A percentile compares a stretch with the other conserved stretches of the same genome.
These are phyloP conservation scores for Synergus japonicus DNA, from an alignment of 2,888 invertebrate species.

Conservation along the genomic window DNA sequence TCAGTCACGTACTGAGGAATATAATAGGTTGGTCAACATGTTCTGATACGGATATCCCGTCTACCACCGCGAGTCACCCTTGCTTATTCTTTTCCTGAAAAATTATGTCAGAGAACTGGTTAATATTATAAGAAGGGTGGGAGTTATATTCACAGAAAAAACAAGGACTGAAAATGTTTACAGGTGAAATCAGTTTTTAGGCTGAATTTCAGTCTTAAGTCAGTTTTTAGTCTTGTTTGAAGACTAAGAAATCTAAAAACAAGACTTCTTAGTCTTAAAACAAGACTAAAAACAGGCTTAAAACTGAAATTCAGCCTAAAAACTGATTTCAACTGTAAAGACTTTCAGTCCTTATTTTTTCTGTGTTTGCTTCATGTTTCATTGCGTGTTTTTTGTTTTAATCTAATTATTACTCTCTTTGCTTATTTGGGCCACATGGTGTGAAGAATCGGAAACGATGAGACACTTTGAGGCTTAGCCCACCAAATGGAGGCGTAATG, in stretches of 20 bases:
- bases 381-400: not conserved
- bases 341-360: no score
- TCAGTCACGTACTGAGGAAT: conserved; percentile 19
- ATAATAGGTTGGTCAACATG: conserved; percentile 29
- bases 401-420: not conserved
- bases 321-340: no score
- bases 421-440: not conserved
- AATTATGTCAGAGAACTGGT: no score
- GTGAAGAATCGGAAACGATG: conserved; percentile 11
- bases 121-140: not conserved
- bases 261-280: no score
- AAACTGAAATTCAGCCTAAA: no score
- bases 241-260: no score
- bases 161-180: no score
- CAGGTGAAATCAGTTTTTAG: no score
- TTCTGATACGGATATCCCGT: conserved; percentile 16
- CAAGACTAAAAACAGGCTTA: no score
- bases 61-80: conserved; percentile 7
- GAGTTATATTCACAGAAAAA: no score
- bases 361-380: not conserved
- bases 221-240: no score
- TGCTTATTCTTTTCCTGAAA: not conserved
- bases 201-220: no score
- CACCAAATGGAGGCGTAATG: conserved; percentile 2
- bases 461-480: conserved; percentile 15